These are phyloP conservation scores for Sycobia sp. DNA, from an alignment of 1,140 invertebrate species.

Conservation along the genomic window DNA sequence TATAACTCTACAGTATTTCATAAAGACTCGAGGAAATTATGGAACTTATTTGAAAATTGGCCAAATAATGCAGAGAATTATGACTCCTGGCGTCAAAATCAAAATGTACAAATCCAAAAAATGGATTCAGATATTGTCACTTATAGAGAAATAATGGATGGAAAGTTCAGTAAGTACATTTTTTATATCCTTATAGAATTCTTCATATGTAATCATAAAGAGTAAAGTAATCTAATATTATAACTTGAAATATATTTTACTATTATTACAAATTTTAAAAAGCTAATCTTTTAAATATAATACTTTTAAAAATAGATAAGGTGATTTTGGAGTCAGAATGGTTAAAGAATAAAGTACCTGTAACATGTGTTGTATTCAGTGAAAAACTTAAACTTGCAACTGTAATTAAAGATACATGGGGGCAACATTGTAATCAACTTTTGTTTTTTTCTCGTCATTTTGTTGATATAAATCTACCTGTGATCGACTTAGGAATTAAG, in stretches of 20 bases:
- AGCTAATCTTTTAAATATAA: no score
- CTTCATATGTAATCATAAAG: neutral
- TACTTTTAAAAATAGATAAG: slow-evolving; percentile 19
- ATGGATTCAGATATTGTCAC: slow-evolving; percentile 48
- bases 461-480: slow-evolving; percentile 36
- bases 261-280: neutral
- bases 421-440: slow-evolving; percentile 50
- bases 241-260: neutral
- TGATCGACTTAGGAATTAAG: slow-evolving; percentile 49
- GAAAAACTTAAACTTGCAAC: slow-evolving; percentile 49
- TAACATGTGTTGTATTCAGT: slow-evolving; percentile 55
- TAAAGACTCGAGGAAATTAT: slow-evolving; percentile 7
- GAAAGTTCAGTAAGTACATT: no score
- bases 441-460: slow-evolving; percentile 50
- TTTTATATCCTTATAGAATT: no score
- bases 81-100: slow-evolving; percentile 42
- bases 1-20: slow-evolving; percentile 6
- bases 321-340: slow-evolving; percentile 48
- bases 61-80: slow-evolving; percentile 38
- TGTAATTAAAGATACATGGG: slow-evolving; percentile 54
- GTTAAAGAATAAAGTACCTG: slow-evolving; percentile 46
- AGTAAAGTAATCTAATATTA: neutral
- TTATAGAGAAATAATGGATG: slow-evolving; percentile 35
- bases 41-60: slow-evolving; percentile 18
- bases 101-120: slow-evolving; percentile 35